Conservation (phyloP, 35 echinoderm and acorn worm species). For the Chiridota heheva region DNA sequence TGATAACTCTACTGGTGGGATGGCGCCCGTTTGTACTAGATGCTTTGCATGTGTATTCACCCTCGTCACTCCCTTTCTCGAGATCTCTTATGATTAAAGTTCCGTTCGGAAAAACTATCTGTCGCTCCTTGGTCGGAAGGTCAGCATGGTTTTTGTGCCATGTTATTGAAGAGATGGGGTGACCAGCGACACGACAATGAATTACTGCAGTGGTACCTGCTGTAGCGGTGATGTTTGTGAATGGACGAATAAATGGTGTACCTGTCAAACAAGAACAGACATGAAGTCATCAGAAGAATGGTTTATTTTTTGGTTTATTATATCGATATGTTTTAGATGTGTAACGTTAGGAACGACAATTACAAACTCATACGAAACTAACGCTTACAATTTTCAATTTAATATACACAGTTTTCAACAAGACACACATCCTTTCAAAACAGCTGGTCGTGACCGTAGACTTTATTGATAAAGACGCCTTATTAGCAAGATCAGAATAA, state of each 20-base stretch:
- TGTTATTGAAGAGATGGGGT: slow-evolving; percentile 71
- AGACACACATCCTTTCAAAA: too few species aligned
- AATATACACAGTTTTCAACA: too few species aligned
- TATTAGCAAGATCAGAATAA: too few species aligned
- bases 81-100: slow-evolving; percentile 74
- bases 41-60: slow-evolving; percentile 69
- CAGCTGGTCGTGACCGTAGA: too few species aligned
- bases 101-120: slow-evolving; percentile 65
- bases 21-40: slow-evolving; percentile 39
- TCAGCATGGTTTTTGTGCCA: slow-evolving; percentile 64
- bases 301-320: too few species aligned
- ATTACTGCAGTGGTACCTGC: slow-evolving; percentile 55
- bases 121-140: slow-evolving; percentile 68
- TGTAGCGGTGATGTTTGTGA: slow-evolving; percentile 73
- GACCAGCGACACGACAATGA: slow-evolving; percentile 83
- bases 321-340: too few species aligned
- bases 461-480: too few species aligned
- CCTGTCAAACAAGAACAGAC: too few species aligned
- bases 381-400: too few species aligned
- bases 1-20: slow-evolving; percentile 37
- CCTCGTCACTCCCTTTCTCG: slow-evolving; percentile 60
- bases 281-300: not conserved
- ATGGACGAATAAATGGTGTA: slow-evolving; percentile 70
- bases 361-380: too few species aligned
- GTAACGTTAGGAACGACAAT: too few species aligned